These are phyloP conservation scores for Apamea sordens DNA, from an alignment of 2,888 invertebrate species.

Conservation along the genomic window DNA sequence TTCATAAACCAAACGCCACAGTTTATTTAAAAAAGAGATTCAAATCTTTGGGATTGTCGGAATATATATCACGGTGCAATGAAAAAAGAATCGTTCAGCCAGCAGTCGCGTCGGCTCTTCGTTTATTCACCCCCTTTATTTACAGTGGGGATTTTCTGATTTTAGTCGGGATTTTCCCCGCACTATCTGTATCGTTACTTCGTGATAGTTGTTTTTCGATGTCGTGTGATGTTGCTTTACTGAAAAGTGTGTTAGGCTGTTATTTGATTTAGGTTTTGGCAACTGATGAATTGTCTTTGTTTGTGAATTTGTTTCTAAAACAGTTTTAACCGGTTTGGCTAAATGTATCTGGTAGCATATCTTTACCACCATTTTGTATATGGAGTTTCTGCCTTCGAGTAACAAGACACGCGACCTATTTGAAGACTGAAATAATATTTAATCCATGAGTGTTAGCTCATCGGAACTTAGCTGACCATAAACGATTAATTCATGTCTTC, in stretches of 20 bases:
- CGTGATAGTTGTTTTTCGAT: constrained; percentile 65
- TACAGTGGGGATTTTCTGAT: constrained; percentile 83
- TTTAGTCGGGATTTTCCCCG: constrained; percentile 80
- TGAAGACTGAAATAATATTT: not conserved
- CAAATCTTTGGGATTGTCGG: constrained; percentile 70
- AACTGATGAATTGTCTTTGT: constrained; percentile 18
- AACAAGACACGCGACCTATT: not conserved
- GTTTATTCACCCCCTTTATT: constrained; percentile 85
- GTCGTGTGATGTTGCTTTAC: constrained; percentile 43
- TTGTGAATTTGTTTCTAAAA: not conserved
- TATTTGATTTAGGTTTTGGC: constrained; percentile 28
- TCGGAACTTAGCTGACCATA: not conserved
- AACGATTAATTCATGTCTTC: not conserved
- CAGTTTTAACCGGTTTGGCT: not conserved
- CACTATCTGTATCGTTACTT: constrained; percentile 72
- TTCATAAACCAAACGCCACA: constrained; percentile 25
- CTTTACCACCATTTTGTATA: not conserved
- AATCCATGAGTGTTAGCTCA: not conserved
- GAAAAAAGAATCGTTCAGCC: constrained; percentile 80
- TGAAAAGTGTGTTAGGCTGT: constrained; percentile 28
- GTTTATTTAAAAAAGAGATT: constrained; percentile 62
- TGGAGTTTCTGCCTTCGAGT: not conserved
- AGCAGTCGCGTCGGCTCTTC: constrained; percentile 71
- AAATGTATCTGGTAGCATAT: not conserved
- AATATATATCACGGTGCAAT: constrained; percentile 82